A percentile compares a stretch with the other conserved stretches of the same genome.
Evolutionary conservation across 2,797 vertebrate species (phyloP).

Genomic region (Ambastaia sidthimunki): DNA sequence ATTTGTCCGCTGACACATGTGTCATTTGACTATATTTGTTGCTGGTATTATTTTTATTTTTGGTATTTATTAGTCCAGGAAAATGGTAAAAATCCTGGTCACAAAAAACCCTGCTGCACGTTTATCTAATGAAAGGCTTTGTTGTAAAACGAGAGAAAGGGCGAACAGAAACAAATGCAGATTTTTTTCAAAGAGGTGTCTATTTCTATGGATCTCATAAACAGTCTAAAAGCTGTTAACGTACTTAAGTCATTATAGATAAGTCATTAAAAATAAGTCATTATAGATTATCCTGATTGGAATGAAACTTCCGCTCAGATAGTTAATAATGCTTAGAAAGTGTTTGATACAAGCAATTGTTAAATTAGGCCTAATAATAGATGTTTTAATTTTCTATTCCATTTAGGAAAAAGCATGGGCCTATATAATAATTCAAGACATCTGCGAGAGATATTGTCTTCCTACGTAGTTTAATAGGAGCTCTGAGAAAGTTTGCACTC

Average conservation of each 20-base stretch:
- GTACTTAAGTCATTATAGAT: too few species aligned
- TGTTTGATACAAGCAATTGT: not conserved
- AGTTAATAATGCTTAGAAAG: too few species aligned
- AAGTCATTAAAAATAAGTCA: too few species aligned
- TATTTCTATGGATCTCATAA: too few species aligned
- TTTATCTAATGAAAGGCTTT: not conserved
- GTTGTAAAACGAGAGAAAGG: not conserved
- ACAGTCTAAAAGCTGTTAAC: too few species aligned
- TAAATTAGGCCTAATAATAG: not conserved
- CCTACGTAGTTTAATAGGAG: not conserved
- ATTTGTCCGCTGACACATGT: too few species aligned
- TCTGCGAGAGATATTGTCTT: not conserved
- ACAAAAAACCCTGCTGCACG: not conserved
- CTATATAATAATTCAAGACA: not conserved
- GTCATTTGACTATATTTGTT: too few species aligned
- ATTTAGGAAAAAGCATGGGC: too few species aligned
- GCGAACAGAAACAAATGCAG: not conserved
- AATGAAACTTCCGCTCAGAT: not conserved
- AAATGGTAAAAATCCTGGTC: not conserved
- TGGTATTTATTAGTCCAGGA: too few species aligned
- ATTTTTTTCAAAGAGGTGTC: too few species aligned
- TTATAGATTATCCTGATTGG: too few species aligned
- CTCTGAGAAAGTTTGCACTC: slow-evolving; percentile 31
- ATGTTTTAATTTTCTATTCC: not conserved
- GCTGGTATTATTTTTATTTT: too few species aligned